phyloP scores from a whole-genome alignment of 2,888 invertebrate species.

The Exocentrus adspersus region DNA sequence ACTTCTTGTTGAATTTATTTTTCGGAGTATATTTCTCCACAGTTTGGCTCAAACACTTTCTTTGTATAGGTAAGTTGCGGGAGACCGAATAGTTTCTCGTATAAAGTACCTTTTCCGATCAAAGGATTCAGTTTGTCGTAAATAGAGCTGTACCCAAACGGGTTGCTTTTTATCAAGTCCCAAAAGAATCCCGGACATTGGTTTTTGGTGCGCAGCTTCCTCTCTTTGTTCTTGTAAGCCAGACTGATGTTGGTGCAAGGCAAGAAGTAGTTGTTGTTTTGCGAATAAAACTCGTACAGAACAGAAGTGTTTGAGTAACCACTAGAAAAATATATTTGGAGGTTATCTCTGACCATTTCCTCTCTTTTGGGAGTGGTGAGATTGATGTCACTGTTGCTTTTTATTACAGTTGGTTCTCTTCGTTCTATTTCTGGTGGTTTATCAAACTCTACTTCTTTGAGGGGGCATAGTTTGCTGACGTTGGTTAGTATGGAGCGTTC shows the following conservation, averaged over 20 bases:
- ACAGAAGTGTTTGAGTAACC: conserved; percentile 25
- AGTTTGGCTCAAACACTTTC: not conserved
- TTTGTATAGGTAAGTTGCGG: conserved; percentile 11
- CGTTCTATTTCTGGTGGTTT: conserved; percentile 9
- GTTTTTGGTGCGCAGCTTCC: not conserved
- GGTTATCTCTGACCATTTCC: conserved; percentile 33
- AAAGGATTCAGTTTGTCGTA: conserved; percentile 27
- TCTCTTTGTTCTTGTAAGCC: conserved; percentile 35
- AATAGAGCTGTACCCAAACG: conserved; percentile 29
- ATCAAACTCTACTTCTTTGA: not conserved
- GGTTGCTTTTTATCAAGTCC: conserved; percentile 20
- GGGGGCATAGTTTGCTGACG: conserved; percentile 24
- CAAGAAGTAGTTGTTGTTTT: conserved; percentile 33
- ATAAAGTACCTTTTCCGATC: conserved; percentile 27
- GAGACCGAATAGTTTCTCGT: conserved; percentile 11
- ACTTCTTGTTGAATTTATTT: conserved; percentile 27
- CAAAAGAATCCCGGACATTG: not conserved
- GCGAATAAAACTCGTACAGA: conserved; percentile 31
- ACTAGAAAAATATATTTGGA: conserved; percentile 32
- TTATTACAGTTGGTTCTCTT: conserved; percentile 4
- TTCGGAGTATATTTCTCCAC: conserved; percentile 26
- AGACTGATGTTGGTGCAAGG: conserved; percentile 37
- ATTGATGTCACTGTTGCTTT: conserved; percentile 2
- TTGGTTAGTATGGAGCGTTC: conserved; percentile 35
- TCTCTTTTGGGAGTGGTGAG: not conserved